These are phyloP conservation scores for Tiaroga cobitis DNA, from an alignment of 2,797 vertebrate species.

Conservation along the genomic window DNA sequence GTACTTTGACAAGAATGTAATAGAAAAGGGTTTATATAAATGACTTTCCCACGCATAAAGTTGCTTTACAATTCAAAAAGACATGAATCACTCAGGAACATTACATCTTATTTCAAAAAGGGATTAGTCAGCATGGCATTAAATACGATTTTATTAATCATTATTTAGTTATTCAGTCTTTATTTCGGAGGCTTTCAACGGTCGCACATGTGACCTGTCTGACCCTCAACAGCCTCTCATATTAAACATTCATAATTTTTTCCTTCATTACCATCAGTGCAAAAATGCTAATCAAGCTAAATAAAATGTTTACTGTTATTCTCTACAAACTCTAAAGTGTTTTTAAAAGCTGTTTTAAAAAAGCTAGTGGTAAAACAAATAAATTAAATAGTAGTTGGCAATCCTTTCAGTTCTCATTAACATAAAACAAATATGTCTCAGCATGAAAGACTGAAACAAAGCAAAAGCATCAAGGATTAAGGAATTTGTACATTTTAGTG, in stretches of 20 bases:
- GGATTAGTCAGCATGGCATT: conserved; percentile 9
- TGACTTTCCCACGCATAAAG: neutral
- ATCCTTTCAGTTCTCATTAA: conserved; percentile 29
- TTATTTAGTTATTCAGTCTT: conserved; percentile 15
- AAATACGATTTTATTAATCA: conserved; percentile 50
- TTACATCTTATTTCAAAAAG: neutral
- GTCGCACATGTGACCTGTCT: neutral
- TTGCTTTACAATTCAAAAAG: neutral
- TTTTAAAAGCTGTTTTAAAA: conserved; percentile 61
- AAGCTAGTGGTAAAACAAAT: conserved; percentile 66
- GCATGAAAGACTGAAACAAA: conserved; percentile 50
- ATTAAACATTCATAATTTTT: conserved; percentile 52
- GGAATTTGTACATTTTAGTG: conserved; percentile 60
- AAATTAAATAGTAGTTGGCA: conserved; percentile 62
- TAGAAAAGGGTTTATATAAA: neutral
- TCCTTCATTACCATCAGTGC: conserved; percentile 70
- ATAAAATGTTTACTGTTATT: conserved; percentile 53
- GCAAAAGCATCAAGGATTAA: conserved; percentile 60
- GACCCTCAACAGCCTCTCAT: neutral
- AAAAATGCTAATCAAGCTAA: conserved; percentile 75
- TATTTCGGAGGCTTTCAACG: neutral
- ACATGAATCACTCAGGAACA: neutral
- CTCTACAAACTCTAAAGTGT: conserved; percentile 21
- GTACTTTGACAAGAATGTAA: neutral
- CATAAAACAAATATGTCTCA: conserved; percentile 50